phyloP scores from a whole-genome alignment of 2,113 vertebrate species.

The Uria lomvia region DNA sequence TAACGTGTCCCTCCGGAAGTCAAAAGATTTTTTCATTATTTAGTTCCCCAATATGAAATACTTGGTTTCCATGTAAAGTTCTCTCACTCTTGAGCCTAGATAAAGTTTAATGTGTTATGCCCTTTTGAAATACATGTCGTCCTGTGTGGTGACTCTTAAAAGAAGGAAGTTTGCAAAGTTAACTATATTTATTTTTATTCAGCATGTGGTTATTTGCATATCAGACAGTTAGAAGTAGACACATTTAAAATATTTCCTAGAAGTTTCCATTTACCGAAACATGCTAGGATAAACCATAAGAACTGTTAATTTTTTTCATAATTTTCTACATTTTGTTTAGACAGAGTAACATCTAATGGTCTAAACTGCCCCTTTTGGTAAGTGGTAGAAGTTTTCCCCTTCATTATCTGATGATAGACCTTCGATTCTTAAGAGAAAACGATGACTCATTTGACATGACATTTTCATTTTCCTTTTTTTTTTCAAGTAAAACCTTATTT shows the following conservation, averaged over 20 bases:
- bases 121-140: neutral
- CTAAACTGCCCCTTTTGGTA: neutral
- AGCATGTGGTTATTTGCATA: neutral
- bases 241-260: neutral
- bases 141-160: neutral
- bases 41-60: neutral
- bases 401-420: neutral
- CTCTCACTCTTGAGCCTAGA: neutral
- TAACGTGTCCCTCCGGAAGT: neutral
- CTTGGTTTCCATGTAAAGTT: neutral
- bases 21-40: neutral
- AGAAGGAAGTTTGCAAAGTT: neutral
- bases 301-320: neutral
- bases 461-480: conserved; percentile 4
- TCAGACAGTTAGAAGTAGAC: neutral
- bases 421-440: neutral
- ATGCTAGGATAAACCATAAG: neutral
- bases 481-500: conserved; percentile 5
- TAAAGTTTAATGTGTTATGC: neutral
- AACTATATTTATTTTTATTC: neutral
- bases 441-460: conserved; percentile 17
- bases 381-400: neutral
- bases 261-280: neutral
- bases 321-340: neutral
- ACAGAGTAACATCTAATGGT: neutral